phyloP scores from a whole-genome alignment of 2,888 invertebrate species.

The Pycnomerus fuliginosus region DNA sequence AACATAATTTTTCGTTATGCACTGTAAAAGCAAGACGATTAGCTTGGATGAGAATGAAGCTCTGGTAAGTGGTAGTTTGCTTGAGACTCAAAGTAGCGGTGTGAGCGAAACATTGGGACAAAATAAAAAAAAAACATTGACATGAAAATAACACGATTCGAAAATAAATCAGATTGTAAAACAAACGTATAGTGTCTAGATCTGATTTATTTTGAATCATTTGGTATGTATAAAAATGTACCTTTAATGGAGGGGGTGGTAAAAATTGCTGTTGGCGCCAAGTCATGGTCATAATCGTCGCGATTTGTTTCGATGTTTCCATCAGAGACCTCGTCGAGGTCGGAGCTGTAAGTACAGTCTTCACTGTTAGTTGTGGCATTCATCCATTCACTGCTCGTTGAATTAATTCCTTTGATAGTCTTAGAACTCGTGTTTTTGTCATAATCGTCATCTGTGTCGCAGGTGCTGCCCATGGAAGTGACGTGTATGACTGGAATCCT shows the following conservation, averaged over 20 bases:
- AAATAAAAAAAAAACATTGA: neutral
- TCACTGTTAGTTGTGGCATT: constrained; percentile 86
- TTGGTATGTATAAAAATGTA: too few relatives aligned
- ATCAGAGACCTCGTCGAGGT: constrained; percentile 50
- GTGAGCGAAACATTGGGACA: neutral
- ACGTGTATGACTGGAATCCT: constrained; percentile 35
- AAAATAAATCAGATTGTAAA: too few relatives aligned
- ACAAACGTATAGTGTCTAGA: too few relatives aligned
- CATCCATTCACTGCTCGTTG: constrained; percentile 74
- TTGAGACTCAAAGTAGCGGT: neutral
- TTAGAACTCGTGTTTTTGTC: constrained; percentile 5
- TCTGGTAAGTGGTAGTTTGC: neutral
- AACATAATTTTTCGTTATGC: too few relatives aligned
- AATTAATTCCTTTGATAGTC: constrained; percentile 7
- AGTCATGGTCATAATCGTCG: constrained; percentile 61
- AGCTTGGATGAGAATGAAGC: too few relatives aligned
- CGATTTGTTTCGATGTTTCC: constrained; percentile 51
- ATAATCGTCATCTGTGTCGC: constrained; percentile 41
- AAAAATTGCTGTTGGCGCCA: constrained; percentile 72
- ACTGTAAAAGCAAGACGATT: too few relatives aligned
- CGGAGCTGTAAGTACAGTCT: constrained; percentile 79
- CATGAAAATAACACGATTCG: too few relatives aligned
- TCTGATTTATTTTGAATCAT: too few relatives aligned
- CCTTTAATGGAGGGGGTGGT: constrained; percentile 58
- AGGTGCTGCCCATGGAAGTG: constrained; percentile 35